Evolutionary conservation across 30 jellyfish, hydroid and myxozoan species (phyloP), one percentile per base, ranked within the genome.

Genomic region (Sanderia malayensis): DNA sequence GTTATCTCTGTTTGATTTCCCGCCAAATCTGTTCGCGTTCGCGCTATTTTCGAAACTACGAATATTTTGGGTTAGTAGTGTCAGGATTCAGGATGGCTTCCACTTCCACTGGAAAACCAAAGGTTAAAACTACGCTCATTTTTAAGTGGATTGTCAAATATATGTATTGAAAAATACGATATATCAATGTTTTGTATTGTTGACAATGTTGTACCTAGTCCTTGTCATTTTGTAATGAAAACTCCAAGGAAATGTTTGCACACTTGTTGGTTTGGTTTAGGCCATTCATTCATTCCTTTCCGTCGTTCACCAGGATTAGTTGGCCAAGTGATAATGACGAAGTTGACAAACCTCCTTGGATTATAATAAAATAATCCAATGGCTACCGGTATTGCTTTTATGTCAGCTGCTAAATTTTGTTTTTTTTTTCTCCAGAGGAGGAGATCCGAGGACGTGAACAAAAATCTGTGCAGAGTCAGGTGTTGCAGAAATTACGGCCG

Each of bases 71-170:
- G 52, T 37, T 37, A 37, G n/a, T n/a, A n/a, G 10, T 37, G 52
- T 37, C 52, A 6, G 52, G 52, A 37, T 37, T 37, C 52, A 37
- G 52, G 52, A 37, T 37, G 52, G 52, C 52, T 37, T 37, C 52
- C 52, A 37, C 52, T 37, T 37, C 52, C 52, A 37, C 52, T 37
- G 52, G 52, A 37, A 37, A 37, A 37, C 52, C 52, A 37, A 37
- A 37, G 52, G 52, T 37, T 37, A 37, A 37, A 37, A 37, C 52
- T 37, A 37, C 52, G 52, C 52, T 37, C 52, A 37, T 37, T 4
- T 37, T 37, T 37, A 37, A 37, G 52, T 37, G 13, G 52, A 37
- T 37, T 37, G 52, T 37, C 52, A 37, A 37, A 37, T 37, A 37
- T 37, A 37, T 37, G 52, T 37, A 37, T 37, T 37, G 52, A 37